Conservation (phyloP, 2,888 invertebrate genomes). For the Hedychridium roseum region DNA sequence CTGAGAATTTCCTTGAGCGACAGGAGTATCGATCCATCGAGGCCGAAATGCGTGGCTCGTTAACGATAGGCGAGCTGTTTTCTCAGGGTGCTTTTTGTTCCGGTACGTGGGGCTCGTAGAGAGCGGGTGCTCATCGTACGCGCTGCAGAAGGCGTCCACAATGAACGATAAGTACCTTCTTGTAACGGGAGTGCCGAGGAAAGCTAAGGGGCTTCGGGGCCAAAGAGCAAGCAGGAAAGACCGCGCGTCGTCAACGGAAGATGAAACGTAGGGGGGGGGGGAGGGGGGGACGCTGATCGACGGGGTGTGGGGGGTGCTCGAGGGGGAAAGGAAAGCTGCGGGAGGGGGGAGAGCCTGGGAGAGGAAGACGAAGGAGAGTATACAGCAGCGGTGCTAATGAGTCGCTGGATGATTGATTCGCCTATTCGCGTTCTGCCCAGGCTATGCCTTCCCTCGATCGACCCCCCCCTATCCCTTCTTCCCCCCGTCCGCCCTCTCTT, state of each 20-base stretch:
- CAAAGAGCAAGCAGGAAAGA: background rate
- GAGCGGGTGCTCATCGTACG: constrained; percentile 23
- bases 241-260: constrained; percentile 3
- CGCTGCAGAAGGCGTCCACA: constrained; percentile 14
- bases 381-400: constrained; percentile 57
- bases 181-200: constrained; percentile 23
- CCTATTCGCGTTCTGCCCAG: constrained; percentile 43
- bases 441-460: constrained; percentile 46
- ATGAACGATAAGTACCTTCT: constrained; percentile 23
- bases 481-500: constrained; percentile 18
- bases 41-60: no score
- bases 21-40: no score
- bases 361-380: constrained; percentile 22
- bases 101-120: constrained; percentile 6
- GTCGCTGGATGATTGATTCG: constrained; percentile 61
- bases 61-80: no score
- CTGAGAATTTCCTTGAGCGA: no score
- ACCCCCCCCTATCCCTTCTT: constrained; percentile 14
- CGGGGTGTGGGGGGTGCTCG: constrained; percentile 15
- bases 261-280: constrained; percentile 3
- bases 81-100: constrained; percentile 7
- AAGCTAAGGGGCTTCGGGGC: constrained; percentile 1
- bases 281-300: constrained; percentile 4
- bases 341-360: constrained; percentile 27
- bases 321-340: constrained; percentile 24